Evolutionary conservation across 1,140 invertebrate genomes (phyloP).

Genomic region (Zaprionus capensis): DNA sequence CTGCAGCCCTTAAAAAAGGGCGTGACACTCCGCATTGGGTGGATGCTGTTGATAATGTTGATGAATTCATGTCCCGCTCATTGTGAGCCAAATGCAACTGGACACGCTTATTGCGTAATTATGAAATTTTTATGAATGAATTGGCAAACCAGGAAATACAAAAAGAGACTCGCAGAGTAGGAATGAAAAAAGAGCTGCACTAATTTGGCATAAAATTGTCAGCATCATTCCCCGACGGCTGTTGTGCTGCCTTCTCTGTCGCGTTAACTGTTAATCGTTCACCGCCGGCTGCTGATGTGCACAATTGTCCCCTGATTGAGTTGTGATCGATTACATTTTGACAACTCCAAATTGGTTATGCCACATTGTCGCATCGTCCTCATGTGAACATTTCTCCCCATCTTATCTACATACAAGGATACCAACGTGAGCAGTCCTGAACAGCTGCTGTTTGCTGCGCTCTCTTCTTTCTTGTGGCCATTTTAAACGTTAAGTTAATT

Average conservation of each 20-base stretch:
- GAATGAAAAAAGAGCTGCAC: slow-evolving; percentile 67
- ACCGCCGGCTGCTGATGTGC: slow-evolving; percentile 51
- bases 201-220: slow-evolving; percentile 78
- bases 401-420: slow-evolving; percentile 13
- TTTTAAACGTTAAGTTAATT: slow-evolving; percentile 44
- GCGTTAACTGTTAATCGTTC: background rate
- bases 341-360: slow-evolving; percentile 74
- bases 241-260: background rate
- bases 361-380: slow-evolving; percentile 44
- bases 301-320: slow-evolving; percentile 64
- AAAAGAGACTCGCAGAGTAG: slow-evolving; percentile 2
- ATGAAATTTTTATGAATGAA: slow-evolving; percentile 82
- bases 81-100: slow-evolving; percentile 61
- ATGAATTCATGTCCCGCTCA: slow-evolving; percentile 65
- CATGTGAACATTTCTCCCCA: slow-evolving; percentile 46
- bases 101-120: slow-evolving; percentile 80
- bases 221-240: slow-evolving; percentile 34
- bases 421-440: background rate
- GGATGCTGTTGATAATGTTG: slow-evolving; percentile 64
- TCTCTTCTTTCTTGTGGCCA: background rate
- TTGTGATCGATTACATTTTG: slow-evolving; percentile 83
- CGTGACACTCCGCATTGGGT: slow-evolving; percentile 44
- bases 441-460: background rate
- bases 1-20: slow-evolving; percentile 52
- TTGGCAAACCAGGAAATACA: slow-evolving; percentile 2